A percentile compares a stretch with the other conserved stretches of the same genome.
phyloP scores from a whole-genome alignment of 2,888 invertebrate genomes.

The Thereva unica region DNA sequence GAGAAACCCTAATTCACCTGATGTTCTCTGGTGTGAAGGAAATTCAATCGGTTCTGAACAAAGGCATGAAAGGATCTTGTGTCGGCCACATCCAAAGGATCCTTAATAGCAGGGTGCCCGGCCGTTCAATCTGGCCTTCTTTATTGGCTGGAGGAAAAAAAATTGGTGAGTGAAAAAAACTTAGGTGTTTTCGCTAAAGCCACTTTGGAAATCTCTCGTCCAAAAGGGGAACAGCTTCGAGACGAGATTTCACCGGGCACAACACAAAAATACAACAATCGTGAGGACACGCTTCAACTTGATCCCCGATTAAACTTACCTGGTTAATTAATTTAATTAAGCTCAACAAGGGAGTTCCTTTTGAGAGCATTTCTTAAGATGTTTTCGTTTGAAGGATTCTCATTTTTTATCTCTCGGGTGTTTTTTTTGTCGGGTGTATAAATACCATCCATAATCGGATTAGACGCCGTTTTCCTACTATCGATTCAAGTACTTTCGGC shows the following conservation, averaged over 20 bases:
- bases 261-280: not conserved
- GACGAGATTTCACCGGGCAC: too few species aligned
- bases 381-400: constrained; percentile 15
- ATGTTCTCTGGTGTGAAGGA: constrained; percentile 3
- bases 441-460: constrained; percentile 32
- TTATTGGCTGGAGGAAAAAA: not conserved
- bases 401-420: not conserved
- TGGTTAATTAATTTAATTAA: constrained; percentile 34
- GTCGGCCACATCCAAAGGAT: constrained; percentile 29
- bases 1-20: constrained; percentile 24
- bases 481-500: not conserved
- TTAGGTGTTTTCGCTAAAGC: too few species aligned
- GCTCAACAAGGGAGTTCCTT: constrained; percentile 24
- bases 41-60: constrained; percentile 9
- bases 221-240: too few species aligned
- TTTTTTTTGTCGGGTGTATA: not conserved
- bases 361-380: not conserved
- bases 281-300: constrained; percentile 28
- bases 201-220: too few species aligned
- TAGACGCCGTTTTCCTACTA: constrained; percentile 7
- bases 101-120: constrained; percentile 20
- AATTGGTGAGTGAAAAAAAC: too few species aligned
- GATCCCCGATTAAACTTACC: constrained; percentile 7
- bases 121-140: constrained; percentile 2
- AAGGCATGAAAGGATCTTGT: constrained; percentile 26